phyloP scores from a whole-genome alignment of 2,888 invertebrate genomes.

The Ophioninae sp. region DNA sequence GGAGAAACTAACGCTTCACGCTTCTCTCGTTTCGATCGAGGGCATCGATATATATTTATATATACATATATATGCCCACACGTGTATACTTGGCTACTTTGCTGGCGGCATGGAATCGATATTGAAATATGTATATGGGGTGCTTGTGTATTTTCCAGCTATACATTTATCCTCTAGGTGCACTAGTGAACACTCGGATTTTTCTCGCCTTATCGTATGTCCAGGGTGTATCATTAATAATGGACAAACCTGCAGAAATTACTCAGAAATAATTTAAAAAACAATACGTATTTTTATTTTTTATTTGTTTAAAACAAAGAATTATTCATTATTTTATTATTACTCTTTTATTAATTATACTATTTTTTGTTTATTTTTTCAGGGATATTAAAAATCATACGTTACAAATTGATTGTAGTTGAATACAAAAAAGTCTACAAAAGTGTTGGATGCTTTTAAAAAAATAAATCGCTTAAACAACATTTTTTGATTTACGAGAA shows the following conservation, averaged over 20 bases:
- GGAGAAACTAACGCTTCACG: constrained; percentile 24
- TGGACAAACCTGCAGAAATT: background rate
- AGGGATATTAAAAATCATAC: too few species aligned
- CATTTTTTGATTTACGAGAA: too few species aligned
- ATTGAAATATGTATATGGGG: constrained; percentile 27
- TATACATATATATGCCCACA: background rate
- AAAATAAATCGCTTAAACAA: too few species aligned
- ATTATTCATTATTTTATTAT: too few species aligned
- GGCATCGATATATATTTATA: constrained; percentile 5
- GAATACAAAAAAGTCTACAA: too few species aligned
- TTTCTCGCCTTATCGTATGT: background rate
- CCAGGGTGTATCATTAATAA: background rate
- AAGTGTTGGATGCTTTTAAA: too few species aligned
- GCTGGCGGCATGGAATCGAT: constrained; percentile 54
- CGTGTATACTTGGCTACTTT: constrained; percentile 41
- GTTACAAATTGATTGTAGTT: too few species aligned
- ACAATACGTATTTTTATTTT: too few species aligned
- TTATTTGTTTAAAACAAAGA: too few species aligned
- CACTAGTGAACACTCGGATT: background rate
- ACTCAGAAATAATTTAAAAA: too few species aligned
- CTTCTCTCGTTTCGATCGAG: constrained; percentile 18
- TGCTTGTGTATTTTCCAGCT: background rate
- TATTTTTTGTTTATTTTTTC: too few species aligned
- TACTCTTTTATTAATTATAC: too few species aligned
- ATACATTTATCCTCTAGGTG: constrained; percentile 30